Conservation (phyloP, 2,113 vertebrate species). For the Montifringilla adamsi region DNA sequence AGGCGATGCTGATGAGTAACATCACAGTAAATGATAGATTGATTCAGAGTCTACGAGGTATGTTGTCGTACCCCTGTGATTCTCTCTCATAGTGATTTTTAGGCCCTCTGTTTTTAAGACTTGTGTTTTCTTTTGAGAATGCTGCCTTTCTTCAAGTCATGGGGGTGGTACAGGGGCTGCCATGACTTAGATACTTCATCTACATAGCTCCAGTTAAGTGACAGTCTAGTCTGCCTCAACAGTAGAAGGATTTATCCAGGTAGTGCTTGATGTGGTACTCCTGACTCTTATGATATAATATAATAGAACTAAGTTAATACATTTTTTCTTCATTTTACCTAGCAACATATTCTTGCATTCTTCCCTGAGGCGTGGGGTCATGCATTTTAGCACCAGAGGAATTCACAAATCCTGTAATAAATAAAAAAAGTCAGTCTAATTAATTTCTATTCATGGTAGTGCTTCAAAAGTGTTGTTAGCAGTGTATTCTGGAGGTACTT, state of each 20-base stretch:
- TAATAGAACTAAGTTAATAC: neutral
- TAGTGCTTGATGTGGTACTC: neutral
- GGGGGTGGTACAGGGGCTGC: neutral
- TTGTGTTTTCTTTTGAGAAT: neutral
- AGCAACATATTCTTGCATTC: neutral
- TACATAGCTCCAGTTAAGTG: neutral
- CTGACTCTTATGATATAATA: neutral
- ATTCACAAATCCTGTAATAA: neutral
- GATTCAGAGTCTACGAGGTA: conserved; percentile 68
- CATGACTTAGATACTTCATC: neutral
- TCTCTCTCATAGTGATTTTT: neutral
- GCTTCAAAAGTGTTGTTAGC: neutral
- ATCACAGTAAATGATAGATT: conserved; percentile 54
- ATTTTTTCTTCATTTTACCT: neutral
- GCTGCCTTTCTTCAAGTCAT: neutral
- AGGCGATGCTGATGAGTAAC: conserved; percentile 62
- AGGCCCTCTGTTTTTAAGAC: neutral
- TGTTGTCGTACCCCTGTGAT: neutral
- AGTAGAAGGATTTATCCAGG: neutral
- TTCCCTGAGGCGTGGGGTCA: neutral
- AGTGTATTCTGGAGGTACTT: neutral
- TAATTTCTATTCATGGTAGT: neutral
- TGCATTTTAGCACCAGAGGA: neutral
- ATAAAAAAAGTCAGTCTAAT: neutral
- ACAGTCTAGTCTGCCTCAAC: neutral